Evolutionary conservation across 2,888 invertebrate genomes (phyloP).

Genomic region (Chromoteleia sp.): DNA sequence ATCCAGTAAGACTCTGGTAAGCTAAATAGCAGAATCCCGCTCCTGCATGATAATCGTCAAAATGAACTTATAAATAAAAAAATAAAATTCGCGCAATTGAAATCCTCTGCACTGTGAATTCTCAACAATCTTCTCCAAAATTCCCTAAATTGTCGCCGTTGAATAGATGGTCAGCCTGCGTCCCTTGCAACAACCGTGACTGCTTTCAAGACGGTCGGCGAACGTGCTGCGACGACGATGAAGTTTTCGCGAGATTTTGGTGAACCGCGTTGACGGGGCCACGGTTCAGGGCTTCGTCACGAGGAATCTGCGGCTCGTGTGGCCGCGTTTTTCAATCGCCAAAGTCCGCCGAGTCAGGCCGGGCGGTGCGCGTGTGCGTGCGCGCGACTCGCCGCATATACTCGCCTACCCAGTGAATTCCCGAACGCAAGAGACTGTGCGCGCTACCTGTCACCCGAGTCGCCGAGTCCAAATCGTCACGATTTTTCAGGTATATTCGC

Average conservation of each 20-base stretch:
- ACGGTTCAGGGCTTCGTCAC: conserved; percentile 20
- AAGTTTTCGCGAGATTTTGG: conserved; percentile 74
- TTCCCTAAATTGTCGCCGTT: too few relatives aligned
- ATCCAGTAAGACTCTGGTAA: too few relatives aligned
- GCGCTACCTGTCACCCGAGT: conserved; percentile 35
- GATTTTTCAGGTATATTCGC: conserved; percentile 34
- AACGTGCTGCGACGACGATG: conserved; percentile 77
- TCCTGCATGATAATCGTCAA: too few relatives aligned
- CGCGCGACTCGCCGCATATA: conserved; percentile 27
- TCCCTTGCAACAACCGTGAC: neutral
- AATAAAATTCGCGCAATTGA: too few relatives aligned
- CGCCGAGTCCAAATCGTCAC: conserved; percentile 17
- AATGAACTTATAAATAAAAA: too few relatives aligned
- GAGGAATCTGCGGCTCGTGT: conserved; percentile 7
- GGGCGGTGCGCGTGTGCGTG: conserved; percentile 22
- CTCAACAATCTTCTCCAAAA: too few relatives aligned
- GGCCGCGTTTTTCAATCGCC: conserved; percentile 9
- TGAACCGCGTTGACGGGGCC: conserved; percentile 53
- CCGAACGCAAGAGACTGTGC: conserved; percentile 22
- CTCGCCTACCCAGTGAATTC: conserved; percentile 24
- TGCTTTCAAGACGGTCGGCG: conserved; percentile 79
- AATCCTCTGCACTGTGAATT: too few relatives aligned
- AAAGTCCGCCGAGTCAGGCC: conserved; percentile 3
- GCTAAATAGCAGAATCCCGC: too few relatives aligned
- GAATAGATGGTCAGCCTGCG: too few relatives aligned